A percentile compares a stretch with the other conserved stretches of the same genome.
These are phyloP conservation scores for Lithosia quadra DNA, from an alignment of 2,888 invertebrate genomes.

Conservation along the genomic window DNA sequence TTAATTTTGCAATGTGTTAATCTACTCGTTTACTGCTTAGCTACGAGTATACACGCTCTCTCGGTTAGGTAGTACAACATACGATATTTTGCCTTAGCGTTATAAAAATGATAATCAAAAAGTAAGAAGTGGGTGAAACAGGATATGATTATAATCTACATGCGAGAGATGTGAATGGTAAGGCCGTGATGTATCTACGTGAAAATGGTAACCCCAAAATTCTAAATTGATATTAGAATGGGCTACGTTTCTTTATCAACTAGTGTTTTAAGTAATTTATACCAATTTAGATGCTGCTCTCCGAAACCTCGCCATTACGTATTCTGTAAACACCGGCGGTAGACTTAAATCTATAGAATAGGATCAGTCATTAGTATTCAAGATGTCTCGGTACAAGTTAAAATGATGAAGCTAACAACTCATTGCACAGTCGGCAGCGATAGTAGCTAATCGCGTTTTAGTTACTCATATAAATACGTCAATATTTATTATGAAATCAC, in stretches of 20 bases:
- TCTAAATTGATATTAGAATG: not conserved
- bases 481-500: no score
- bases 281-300: not conserved
- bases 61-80: no score
- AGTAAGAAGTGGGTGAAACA: not conserved
- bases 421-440: not conserved
- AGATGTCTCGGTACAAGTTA: constrained; percentile 7
- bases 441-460: not conserved
- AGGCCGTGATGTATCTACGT: no score
- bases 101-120: not conserved
- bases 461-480: not conserved
- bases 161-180: not conserved
- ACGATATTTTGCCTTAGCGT: no score
- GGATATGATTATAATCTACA: not conserved
- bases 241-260: constrained; percentile 11
- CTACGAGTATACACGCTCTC: no score
- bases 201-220: not conserved
- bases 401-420: constrained; percentile 13
- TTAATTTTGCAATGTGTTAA: no score
- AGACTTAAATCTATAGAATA: constrained; percentile 13
- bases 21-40: no score
- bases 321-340: constrained; percentile 3
- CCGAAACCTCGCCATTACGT: constrained; percentile 8
- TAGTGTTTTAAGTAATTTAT: constrained; percentile 24
- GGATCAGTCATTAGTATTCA: constrained; percentile 9